phyloP scores from a whole-genome alignment of 2,888 invertebrate genomes.

The Lasioglossum pauxillum region DNA sequence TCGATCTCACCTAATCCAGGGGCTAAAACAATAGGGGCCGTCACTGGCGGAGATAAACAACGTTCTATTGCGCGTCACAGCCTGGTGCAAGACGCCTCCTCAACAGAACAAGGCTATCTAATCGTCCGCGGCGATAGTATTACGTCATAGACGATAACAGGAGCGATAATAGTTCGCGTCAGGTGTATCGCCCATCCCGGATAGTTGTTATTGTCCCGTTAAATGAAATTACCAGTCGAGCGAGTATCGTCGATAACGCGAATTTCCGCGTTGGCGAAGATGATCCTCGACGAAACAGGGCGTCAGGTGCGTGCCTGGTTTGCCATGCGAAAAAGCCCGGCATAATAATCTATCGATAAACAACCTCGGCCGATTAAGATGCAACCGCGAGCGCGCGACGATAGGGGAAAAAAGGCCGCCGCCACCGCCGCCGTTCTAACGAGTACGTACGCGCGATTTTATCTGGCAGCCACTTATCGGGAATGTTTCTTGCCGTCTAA shows the following conservation, averaged over 20 bases:
- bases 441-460: slow-evolving; percentile 39
- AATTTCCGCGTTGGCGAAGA: not conserved
- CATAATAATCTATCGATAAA: slow-evolving; percentile 36
- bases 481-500: slow-evolving; percentile 54
- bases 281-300: not conserved
- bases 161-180: not conserved
- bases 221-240: slow-evolving; percentile 2
- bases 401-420: not conserved
- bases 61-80: not conserved
- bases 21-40: not conserved
- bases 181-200: not conserved
- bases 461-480: slow-evolving; percentile 48
- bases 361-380: slow-evolving; percentile 31
- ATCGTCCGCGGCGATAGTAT: not conserved
- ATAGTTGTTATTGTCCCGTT: slow-evolving; percentile 10
- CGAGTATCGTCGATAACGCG: not conserved
- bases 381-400: slow-evolving; percentile 3
- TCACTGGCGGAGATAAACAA: not conserved
- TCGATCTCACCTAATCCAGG: not conserved
- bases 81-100: not conserved
- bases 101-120: not conserved
- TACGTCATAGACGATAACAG: slow-evolving; percentile 4
- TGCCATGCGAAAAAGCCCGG: not conserved
- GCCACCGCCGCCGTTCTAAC: slow-evolving; percentile 6
- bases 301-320: not conserved